These are phyloP conservation scores for Cabera pusaria DNA, from an alignment of 2,888 invertebrate genomes.

Conservation along the genomic window DNA sequence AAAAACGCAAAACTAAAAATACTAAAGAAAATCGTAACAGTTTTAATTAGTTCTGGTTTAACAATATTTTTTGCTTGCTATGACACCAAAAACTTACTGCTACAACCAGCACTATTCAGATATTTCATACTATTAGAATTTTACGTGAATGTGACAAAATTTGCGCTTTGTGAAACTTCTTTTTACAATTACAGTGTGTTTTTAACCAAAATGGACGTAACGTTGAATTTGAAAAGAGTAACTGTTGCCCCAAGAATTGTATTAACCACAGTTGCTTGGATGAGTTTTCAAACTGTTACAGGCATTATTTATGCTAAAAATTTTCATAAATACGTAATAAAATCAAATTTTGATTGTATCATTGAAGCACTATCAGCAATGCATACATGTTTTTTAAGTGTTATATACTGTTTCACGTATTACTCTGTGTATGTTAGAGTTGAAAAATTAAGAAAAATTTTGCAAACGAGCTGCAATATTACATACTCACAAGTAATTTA, in stretches of 20 bases:
- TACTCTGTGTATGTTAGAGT: not conserved
- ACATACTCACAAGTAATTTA: too few relatives aligned
- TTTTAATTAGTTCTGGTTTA: not conserved
- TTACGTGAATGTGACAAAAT: not conserved
- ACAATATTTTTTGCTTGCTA: not conserved
- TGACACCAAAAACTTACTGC: not conserved
- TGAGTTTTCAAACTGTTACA: not conserved
- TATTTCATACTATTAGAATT: not conserved
- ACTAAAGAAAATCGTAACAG: not conserved
- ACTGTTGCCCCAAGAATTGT: not conserved
- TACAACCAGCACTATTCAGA: too few relatives aligned
- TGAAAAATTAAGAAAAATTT: not conserved
- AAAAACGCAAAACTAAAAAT: not conserved
- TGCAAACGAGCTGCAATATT: not conserved
- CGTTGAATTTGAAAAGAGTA: not conserved
- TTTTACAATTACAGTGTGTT: not conserved
- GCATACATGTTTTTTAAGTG: not conserved
- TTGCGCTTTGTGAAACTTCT: not conserved
- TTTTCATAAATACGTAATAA: not conserved
- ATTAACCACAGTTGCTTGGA: not conserved
- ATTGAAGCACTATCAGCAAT: not conserved
- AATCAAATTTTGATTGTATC: not conserved
- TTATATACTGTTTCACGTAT: not conserved
- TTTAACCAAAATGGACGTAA: not conserved
- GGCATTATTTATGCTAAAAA: not conserved